phyloP scores from a whole-genome alignment of 2,797 vertebrate species.

The Gallinago nigripennis region DNA sequence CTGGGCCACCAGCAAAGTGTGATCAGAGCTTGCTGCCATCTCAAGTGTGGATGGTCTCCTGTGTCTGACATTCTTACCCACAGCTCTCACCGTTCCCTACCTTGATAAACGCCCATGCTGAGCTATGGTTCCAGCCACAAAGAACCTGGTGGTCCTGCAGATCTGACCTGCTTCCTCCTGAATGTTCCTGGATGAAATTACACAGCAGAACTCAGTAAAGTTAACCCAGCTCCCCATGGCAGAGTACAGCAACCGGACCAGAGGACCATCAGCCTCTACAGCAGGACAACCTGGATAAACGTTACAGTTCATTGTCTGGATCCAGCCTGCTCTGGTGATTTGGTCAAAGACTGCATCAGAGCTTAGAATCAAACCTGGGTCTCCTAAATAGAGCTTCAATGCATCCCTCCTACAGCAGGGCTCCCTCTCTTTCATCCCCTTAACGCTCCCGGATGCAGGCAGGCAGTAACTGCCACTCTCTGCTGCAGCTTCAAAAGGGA shows the following conservation, averaged over 20 bases:
- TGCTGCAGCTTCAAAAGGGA: neutral
- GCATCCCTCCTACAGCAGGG: neutral
- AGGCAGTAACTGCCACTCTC: neutral
- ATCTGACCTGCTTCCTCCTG: neutral
- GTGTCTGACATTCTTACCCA: neutral
- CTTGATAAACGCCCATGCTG: neutral
- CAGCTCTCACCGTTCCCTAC: neutral
- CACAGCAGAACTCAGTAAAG: neutral
- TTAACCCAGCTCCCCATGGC: neutral
- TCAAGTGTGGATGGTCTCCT: neutral
- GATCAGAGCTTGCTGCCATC: neutral
- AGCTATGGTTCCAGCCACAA: neutral
- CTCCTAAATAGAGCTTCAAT: neutral
- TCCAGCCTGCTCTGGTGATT: neutral
- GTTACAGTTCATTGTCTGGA: neutral
- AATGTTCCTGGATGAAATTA: neutral
- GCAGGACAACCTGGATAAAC: neutral
- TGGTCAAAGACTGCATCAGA: neutral
- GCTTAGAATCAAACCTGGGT: neutral
- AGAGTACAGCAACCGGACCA: neutral
- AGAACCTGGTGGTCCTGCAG: neutral
- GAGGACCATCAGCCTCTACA: neutral
- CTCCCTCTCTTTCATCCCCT: neutral
- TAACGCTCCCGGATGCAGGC: neutral
- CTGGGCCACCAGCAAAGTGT: neutral